Evolutionary conservation across 2,888 invertebrate genomes (phyloP).

Genomic region (Herminia tarsipennalis): DNA sequence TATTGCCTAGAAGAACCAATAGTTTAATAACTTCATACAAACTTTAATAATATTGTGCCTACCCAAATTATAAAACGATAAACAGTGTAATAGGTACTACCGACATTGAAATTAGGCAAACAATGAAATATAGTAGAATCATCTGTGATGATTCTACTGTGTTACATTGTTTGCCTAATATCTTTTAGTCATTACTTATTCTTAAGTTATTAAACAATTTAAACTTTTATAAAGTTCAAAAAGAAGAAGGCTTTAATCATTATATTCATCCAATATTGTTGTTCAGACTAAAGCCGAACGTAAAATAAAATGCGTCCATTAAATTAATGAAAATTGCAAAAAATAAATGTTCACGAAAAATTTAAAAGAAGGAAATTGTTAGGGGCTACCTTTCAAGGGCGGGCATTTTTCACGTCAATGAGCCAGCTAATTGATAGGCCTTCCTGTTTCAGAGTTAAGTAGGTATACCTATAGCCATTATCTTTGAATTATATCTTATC

Average conservation of each 20-base stretch:
- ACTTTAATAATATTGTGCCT: neutral
- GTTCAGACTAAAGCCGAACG: neutral
- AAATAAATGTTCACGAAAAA: slow-evolving; percentile 32
- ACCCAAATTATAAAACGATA: neutral
- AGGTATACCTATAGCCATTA: slow-evolving; percentile 11
- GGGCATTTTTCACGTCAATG: slow-evolving; percentile 52
- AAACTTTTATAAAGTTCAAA: no score
- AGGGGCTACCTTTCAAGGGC: slow-evolving; percentile 28
- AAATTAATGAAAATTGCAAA: slow-evolving; percentile 31
- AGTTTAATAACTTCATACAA: no score
- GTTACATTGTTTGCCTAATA: no score
- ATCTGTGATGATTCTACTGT: no score
- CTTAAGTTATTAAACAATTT: no score
- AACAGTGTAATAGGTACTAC: no score
- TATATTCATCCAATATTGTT: neutral
- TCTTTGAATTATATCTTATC: neutral
- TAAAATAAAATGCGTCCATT: slow-evolving; percentile 26
- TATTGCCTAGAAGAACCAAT: no score
- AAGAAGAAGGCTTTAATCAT: neutral
- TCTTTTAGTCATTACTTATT: no score
- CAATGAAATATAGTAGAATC: no score
- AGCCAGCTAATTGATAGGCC: slow-evolving; percentile 57
- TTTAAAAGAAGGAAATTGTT: slow-evolving; percentile 40
- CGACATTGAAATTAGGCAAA: no score
- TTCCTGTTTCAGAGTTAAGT: slow-evolving; percentile 38